Conservation (phyloP, 2,797 vertebrate species). For the Nasua narica region DNA sequence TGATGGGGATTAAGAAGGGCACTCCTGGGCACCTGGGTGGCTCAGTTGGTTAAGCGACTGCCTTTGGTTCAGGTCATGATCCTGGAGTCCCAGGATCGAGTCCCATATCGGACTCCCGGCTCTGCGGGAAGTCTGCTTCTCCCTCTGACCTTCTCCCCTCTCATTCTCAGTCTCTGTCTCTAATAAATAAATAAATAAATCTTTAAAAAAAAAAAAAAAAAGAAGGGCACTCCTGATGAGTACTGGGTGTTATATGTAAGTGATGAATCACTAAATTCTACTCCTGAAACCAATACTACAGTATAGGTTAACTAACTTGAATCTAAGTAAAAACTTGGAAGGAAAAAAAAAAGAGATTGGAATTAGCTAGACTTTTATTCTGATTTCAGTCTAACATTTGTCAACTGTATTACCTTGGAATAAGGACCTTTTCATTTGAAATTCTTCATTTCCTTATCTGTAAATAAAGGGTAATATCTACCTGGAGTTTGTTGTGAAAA, state of each 20-base stretch:
- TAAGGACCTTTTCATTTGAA: not conserved
- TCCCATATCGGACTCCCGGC: no score
- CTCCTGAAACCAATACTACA: not conserved
- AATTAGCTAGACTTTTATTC: not conserved
- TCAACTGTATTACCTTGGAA: not conserved
- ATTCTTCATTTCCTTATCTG: not conserved
- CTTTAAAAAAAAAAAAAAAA: no score
- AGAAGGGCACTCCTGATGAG: not conserved
- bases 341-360: not conserved
- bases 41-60: no score
- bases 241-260: not conserved
- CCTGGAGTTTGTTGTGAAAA: not conserved
- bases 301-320: not conserved
- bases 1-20: not conserved
- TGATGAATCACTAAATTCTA: not conserved
- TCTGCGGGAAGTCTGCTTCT: no score
- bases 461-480: not conserved
- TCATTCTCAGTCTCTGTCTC: no score
- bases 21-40: no score
- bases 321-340: not conserved
- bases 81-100: no score
- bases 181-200: no score
- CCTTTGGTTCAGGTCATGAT: no score
- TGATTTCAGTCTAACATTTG: not conserved
- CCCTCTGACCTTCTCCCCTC: no score